phyloP scores from a whole-genome alignment of 2,888 invertebrate genomes.

The Cyrtodaria siliqua region DNA sequence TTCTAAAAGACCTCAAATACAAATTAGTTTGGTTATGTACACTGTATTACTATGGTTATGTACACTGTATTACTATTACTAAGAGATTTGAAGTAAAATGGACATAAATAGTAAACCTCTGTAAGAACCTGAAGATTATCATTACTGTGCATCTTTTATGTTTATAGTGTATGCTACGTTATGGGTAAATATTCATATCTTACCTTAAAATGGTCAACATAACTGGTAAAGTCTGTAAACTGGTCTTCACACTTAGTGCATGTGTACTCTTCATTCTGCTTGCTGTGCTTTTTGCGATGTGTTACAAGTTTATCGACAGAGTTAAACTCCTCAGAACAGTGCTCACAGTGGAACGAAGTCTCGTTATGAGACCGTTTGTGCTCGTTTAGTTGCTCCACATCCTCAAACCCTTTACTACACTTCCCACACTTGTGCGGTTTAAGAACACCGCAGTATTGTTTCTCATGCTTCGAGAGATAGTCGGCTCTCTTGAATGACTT shows the following conservation, averaged over 20 bases:
- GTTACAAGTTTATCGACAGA: conserved; percentile 44
- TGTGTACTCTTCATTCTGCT: conserved; percentile 35
- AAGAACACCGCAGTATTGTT: conserved; percentile 56
- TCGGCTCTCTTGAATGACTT: conserved; percentile 62
- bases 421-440: conserved; percentile 55
- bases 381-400: conserved; percentile 35
- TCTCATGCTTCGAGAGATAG: conserved; percentile 61
- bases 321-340: conserved; percentile 44
- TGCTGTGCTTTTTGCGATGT: conserved; percentile 53
- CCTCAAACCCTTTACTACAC: conserved; percentile 55
- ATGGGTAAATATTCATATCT: no score
- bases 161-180: no score
- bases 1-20: no score
- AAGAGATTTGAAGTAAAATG: no score
- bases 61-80: no score
- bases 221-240: conserved; percentile 49
- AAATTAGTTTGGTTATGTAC: no score
- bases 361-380: conserved; percentile 36
- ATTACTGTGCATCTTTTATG: no score
- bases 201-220: conserved; percentile 64
- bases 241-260: conserved; percentile 46
- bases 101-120: no score
- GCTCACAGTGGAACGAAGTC: conserved; percentile 40
- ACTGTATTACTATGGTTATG: no score
- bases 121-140: no score